Base-by-base conservation (phyloP, 2,797 vertebrate genomes). In the Gila robusta region DNA sequence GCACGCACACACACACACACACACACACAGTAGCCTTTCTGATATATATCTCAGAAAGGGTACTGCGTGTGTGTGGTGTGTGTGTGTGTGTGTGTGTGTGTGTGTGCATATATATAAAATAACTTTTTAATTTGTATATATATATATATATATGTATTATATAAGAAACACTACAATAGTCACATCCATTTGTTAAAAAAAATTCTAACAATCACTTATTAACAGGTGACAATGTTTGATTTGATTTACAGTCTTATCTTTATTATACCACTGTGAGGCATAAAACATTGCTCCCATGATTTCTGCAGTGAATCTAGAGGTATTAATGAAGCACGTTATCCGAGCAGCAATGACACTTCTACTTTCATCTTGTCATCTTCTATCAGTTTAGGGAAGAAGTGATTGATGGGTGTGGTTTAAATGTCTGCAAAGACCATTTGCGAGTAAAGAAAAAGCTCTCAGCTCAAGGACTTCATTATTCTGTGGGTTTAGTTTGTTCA, bases 391-490 rank as follows among this genome's bases (percentile, higher is more conserved):
- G 32, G 28, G 47, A 66, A 67, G 79, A 81, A 67, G 41, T 69
- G 59, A 81, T 69, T 47, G 62, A 81, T 67, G 39, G 19, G 41
- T 81, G 79, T 52, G 41, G 39, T 67, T 80, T 67, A 67, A 80
- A 66, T 67, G 56, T 44, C 56, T 6, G 23, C 77, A 32, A 64
- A 79, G 17, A 44, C 44, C 44, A 81, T 66, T 66, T 81, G 39
- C 11, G 28, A 81, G 28, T 32, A 81, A 47, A 81, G 44, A 47
- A 69, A 81, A 81, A 54, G 32, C 64, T 69, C 41, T 70, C 64
- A n/a, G 79, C 79, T 70, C 64, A 81, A 52, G 64, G 44, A 70
- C 28, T 54, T 28, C 64, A 49, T 14, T 81, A 47, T 49, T 54
- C 76, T 59, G 28, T 49, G 12, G 14, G 32, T 69, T 70, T 12